Base-by-base conservation (phyloP, 2,113 vertebrate species). In the Eleginops maclovinus region DNA sequence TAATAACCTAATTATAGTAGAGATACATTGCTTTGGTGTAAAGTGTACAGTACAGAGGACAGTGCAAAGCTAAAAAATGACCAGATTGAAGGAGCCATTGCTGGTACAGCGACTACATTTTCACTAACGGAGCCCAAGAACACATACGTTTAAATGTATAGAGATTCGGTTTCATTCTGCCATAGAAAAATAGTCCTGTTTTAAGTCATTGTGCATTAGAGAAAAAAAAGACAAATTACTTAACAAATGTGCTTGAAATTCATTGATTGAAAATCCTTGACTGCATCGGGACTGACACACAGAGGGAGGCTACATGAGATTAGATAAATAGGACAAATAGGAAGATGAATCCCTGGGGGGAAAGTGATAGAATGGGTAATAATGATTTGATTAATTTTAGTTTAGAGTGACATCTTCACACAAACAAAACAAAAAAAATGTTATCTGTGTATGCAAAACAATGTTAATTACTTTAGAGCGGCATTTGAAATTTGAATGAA, bases 181-280 rank as follows among this genome's bases (percentile, higher is more conserved):
- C 50, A 19, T 0, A 74, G 14, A 58, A 64, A 61, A 12, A 14
- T 15, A 24, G 21, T 12, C 50, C 17, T 50, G 72, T 11, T 36
- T 36, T 50, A 15, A 50, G 44, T 46, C 40, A 26, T 47, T 60
- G 3, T 40, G 53, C 22, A n/a, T 40, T 26, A 51, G 44, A 28
- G n/a, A n/a, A 28, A 62, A 31, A 28, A 14, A 19, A 21, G 36
- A 69, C 36, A 5, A 31, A 21, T 50, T 21, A 43, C 49, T 19
- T 46, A 47, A 72, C 14, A 61, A 76, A 61, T 67, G 21, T n/a
- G 28, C 55, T 74, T 47, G 54, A 74, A 74, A 70, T 53, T 62
- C 56, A 63, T 9, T 44, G 31, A 36, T 36, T 36, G 15, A 54
- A 36, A 12, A 53, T 28, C 66, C 47, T 56, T 62, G 54, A 54